These are phyloP conservation scores for Drosophila paucipuncta DNA, from an alignment of 2,888 invertebrate genomes.

Conservation along the genomic window DNA sequence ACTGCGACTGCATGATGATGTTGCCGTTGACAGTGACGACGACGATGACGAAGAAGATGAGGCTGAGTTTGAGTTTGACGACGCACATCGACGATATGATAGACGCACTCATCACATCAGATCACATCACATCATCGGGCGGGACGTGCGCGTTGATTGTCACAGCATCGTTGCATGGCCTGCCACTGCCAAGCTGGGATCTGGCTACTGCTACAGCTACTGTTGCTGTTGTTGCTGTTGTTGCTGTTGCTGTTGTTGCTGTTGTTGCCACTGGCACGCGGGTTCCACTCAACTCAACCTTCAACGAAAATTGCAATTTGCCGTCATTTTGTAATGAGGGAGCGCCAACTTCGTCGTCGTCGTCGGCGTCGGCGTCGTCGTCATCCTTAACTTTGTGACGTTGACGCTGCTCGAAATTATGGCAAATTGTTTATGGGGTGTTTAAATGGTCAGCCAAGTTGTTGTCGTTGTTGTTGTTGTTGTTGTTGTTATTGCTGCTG, in stretches of 20 bases:
- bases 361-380: slow-evolving; percentile 30
- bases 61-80: slow-evolving; percentile 58
- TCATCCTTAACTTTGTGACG: slow-evolving; percentile 35
- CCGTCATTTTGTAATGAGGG: slow-evolving; percentile 81
- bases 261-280: slow-evolving; percentile 63
- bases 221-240: not conserved
- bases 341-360: slow-evolving; percentile 60
- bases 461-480: slow-evolving; percentile 35
- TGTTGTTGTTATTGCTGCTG: slow-evolving; percentile 28
- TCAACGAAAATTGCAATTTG: slow-evolving; percentile 80
- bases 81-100: slow-evolving; percentile 77
- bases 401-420: slow-evolving; percentile 76
- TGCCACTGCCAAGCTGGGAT: slow-evolving; percentile 35
- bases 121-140: slow-evolving; percentile 77
- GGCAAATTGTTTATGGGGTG: slow-evolving; percentile 81
- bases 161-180: slow-evolving; percentile 59
- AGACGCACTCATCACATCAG: slow-evolving; percentile 81
- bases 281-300: slow-evolving; percentile 57
- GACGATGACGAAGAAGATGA: slow-evolving; percentile 40
- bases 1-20: slow-evolving; percentile 75
- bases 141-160: slow-evolving; percentile 80
- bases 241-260: not conserved
- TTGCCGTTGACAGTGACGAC: slow-evolving; percentile 78
- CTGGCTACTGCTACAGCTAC: slow-evolving; percentile 3
- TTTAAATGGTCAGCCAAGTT: slow-evolving; percentile 69